Evolutionary conservation across 92 coral and sea anemone genomes (phyloP), one percentile per base, ranked within the genome.

Genomic region (Actinostola sp.): DNA sequence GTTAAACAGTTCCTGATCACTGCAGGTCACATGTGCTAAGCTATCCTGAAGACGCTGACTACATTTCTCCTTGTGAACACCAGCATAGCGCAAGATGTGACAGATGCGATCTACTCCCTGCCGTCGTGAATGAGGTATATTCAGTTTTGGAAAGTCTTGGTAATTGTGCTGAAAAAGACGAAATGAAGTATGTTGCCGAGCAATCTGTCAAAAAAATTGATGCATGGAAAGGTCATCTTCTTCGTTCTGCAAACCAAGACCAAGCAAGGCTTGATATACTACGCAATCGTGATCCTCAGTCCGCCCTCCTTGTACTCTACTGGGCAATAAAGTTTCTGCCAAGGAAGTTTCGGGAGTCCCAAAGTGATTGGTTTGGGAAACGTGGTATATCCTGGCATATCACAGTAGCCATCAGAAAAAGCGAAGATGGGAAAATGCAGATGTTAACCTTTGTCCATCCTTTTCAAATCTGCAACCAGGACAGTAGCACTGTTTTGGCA

Each of bases 141-240:
- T 13, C 45, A 14, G 66, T 35, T 16, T 2, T 60, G 16, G 79
- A 75, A 35, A 74, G 34, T 26, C 53, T 81, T 55, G 64, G 67
- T 14, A 53, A 75, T n/a, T 53, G 57, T 38, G 85, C 79, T 67
- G 77, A 79, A 49, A 69, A 66, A 72, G 89, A 88, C 60, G 69
- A 83, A 59, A 71, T 73, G 72, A 51, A 52, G 63, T 83, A 27
- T 45, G 17, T 44, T 34, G 34, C 26, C 12, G 48, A 55, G 29
- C 78, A 73, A 32, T 75, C 86, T 12, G 57, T 38, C 36, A 75
- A 72, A 65, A 76, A 67, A 62, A 50, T 82, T 41, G 28, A 35
- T 29, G 84, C 78, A 27, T 87, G 92, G 92, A 76, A 82, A 44
- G 84, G 88, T 26, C 84, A 87, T 27, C 70, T 87, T 6, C 75